Evolutionary conservation across 2,113 vertebrate genomes (phyloP), one percentile per base, ranked within the genome.

Genomic region (Anarhynchus alexandrinus): DNA sequence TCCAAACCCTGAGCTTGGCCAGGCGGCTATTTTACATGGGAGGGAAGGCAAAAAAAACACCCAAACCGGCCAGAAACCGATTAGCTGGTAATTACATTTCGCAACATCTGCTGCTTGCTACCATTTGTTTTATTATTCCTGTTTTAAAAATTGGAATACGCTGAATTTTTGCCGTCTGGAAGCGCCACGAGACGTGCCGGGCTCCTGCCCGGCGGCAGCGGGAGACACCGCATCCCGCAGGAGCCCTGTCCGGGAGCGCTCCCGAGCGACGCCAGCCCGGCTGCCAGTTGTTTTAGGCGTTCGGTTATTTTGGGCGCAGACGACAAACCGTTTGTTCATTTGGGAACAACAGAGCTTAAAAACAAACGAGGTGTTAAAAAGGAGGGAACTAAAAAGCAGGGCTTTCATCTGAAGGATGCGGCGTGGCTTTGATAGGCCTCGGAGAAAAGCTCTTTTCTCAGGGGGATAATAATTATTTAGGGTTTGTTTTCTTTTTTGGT

Each of bases 41-140:
- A 40, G 54, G 26, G 29, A 32, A 15, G 47, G 52, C 34, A 18
- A 6, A 36, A 15, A 38, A 49, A 1, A 17, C 40, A 3, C 18
- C 15, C 11, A 64, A 34, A 64, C 11, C 0, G 7, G 79, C 94
- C 95, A 95, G 62, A 96, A 71, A 97, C 87, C 22, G 29, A 89
- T 94, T 62, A 72, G 84, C 76, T 91, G 59, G 95, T 97, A 97
- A 97, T 97, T 96, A 97, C 95, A 82, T 95, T 91, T 92, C 58
- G 88, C 96, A 95, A 82, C 94, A 95, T 96, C 98, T 97, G 97
- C 93, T 96, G n/a, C 96, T 96, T 89, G 95, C 77, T 84, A 81
- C 89, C 95, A 76, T 98, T 96, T 95, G 93, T 84, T 98, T 96
- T 84, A 93, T 88, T 93, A 84, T 96, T 97, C 96, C 96, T 94